Base-by-base conservation (phyloP, 2,888 invertebrate genomes). In the Drosophila mayaguana region DNA sequence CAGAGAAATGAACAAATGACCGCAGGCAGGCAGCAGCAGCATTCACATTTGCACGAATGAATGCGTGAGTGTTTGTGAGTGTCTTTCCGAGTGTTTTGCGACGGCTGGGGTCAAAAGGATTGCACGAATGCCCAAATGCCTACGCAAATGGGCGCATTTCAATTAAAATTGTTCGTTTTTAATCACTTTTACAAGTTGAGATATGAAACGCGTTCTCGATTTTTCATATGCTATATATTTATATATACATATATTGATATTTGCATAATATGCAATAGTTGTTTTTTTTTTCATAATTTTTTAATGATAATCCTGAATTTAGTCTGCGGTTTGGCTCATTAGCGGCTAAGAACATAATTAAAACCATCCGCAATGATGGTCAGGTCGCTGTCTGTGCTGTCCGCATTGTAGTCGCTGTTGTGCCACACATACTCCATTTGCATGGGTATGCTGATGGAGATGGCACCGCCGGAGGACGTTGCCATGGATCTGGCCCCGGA, bases 111-210 rank as follows among this genome's bases (percentile, higher is more conserved):
- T 16, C 18, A 53, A 32, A 32, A 12, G 36, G 34, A 9, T 18
- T 54, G 54, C 25, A 14, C 73, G 78, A 81, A 82, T 72, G 78
- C 63, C 65, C 51, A 80, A 89, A 87, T 81, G 89, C 90, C 87
- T 81, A 83, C 78, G 75, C 80, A 88, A 91, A 83, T 81, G 83
- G 78, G 83, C 79, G 81, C 79, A 83, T 90, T 91, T 88, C 91
- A 91, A 91, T 90, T 90, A 90, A 90, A 90, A 75, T 79, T 81
- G 85, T 85, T 81, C 75, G 72, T 81, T 85, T 91, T 91, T 90
- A 91, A 91, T 89, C 90, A 90, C 87, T 81, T 89, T 80, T 80
- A 65, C 78, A 75, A 11, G 32, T 9, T 18, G 34, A 43, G 45
- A 12, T 20, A 54, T 38, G 38, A 1, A 38, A 34, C 7, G 25